These are phyloP conservation scores for Acyrthosiphon pisum DNA, from an alignment of 1,140 invertebrate species.

Conservation along the genomic window DNA sequence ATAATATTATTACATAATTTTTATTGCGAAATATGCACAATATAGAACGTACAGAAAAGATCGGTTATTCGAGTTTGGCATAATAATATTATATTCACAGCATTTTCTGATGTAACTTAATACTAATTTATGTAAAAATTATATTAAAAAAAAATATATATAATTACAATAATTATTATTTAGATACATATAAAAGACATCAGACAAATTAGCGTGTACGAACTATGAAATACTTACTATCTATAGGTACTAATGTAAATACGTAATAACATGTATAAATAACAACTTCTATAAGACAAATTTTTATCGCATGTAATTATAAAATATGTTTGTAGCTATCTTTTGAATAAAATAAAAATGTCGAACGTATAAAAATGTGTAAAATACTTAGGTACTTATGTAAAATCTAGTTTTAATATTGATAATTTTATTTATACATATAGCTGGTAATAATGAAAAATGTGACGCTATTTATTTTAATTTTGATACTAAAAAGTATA, in stretches of 20 bases:
- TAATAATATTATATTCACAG: not conserved
- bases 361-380: not conserved
- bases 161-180: not conserved
- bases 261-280: not conserved
- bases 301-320: not conserved
- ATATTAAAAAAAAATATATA: not conserved
- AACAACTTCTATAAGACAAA: not conserved
- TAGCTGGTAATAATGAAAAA: too few species aligned
- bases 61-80: not conserved
- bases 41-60: not conserved
- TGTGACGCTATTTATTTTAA: not conserved
- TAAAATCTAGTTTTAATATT: not conserved
- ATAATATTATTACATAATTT: not conserved
- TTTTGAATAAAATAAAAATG: not conserved
- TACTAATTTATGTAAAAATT: not conserved
- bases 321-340: not conserved
- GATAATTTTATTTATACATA: not conserved
- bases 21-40: not conserved
- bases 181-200: not conserved
- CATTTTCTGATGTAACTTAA: not conserved
- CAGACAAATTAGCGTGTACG: not conserved
- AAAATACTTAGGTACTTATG: not conserved
- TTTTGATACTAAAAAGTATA: not conserved
- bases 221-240: too few species aligned
- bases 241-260: not conserved